These are phyloP conservation scores for Enchytraeus crypticus DNA, from an alignment of 2,888 invertebrate species.

Conservation along the genomic window DNA sequence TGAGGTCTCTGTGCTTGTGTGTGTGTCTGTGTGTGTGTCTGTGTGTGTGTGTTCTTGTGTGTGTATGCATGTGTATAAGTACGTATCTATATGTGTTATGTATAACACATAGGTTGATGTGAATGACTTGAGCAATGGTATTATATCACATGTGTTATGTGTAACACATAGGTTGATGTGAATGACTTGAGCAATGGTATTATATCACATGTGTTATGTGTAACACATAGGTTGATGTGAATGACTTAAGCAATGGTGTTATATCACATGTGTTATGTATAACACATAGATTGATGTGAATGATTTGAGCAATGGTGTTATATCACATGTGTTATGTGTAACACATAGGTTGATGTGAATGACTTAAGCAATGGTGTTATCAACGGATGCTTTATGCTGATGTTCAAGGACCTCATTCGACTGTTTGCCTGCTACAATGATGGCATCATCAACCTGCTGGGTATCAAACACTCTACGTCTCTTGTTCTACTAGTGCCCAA, in stretches of 20 bases:
- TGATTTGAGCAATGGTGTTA: no score
- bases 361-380: constrained; percentile 97
- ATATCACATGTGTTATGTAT: no score
- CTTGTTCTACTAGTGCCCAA: no score
- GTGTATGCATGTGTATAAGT: constrained; percentile 49
- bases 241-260: no score
- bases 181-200: no score
- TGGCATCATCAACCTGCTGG: constrained; percentile 91
- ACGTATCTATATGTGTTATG: background rate
- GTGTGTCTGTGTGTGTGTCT: background rate
- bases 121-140: no score
- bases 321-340: no score
- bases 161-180: no score
- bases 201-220: no score
- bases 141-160: no score
- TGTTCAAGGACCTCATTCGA: constrained; percentile 96
- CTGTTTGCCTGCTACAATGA: constrained; percentile 99
- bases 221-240: no score
- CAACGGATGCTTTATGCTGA: constrained; percentile 95
- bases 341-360: constrained; percentile 80
- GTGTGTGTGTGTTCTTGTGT: background rate
- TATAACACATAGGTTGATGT: background rate
- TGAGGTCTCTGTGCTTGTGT: constrained; percentile 56
- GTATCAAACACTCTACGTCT: constrained; percentile 50
- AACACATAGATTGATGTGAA: no score